A percentile compares a stretch with the other conserved stretches of the same genome.
phyloP scores from a whole-genome alignment of 1,140 invertebrate species.

The Drosophila varians region DNA sequence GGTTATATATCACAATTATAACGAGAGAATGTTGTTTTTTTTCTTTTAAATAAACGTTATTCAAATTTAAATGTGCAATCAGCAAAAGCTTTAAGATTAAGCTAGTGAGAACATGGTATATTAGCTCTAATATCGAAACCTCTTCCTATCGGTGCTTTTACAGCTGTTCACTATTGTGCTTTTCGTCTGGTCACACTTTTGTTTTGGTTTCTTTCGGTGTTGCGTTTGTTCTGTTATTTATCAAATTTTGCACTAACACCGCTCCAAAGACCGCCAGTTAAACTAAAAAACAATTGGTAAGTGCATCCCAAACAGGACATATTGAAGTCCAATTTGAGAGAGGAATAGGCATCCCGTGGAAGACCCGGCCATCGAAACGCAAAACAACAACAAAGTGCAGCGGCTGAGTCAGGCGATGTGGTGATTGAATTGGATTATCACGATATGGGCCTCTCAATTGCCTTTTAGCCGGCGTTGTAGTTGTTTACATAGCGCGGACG shows the following conservation, averaged over 20 bases:
- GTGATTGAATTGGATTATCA: slow-evolving; percentile 51
- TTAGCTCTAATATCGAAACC: not conserved
- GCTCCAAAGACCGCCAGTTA: not conserved
- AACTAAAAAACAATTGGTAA: slow-evolving; percentile 44
- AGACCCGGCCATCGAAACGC: slow-evolving; percentile 1
- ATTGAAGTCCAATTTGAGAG: not conserved
- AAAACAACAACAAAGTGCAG: slow-evolving; percentile 29
- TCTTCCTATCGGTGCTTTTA: not conserved
- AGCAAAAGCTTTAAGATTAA: not conserved
- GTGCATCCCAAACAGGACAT: slow-evolving; percentile 1
- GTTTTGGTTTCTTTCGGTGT: slow-evolving; percentile 16
- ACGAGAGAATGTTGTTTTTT: too few relatives aligned
- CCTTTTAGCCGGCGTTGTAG: slow-evolving; percentile 32
- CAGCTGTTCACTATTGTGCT: not conserved
- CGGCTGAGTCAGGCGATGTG: slow-evolving; percentile 39
- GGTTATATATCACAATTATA: too few relatives aligned
- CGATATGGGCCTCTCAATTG: slow-evolving; percentile 30
- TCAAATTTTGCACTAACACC: not conserved
- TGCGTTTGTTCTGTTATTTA: not conserved
- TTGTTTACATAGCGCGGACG: slow-evolving; percentile 68
- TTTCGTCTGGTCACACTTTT: slow-evolving; percentile 1
- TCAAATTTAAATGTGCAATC: not conserved
- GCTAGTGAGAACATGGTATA: not conserved
- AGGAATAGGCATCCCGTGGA: not conserved
- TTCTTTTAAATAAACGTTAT: not conserved